phyloP scores from a whole-genome alignment of 2,113 vertebrate genomes.

The Protobothrops mucrosquamatus region DNA sequence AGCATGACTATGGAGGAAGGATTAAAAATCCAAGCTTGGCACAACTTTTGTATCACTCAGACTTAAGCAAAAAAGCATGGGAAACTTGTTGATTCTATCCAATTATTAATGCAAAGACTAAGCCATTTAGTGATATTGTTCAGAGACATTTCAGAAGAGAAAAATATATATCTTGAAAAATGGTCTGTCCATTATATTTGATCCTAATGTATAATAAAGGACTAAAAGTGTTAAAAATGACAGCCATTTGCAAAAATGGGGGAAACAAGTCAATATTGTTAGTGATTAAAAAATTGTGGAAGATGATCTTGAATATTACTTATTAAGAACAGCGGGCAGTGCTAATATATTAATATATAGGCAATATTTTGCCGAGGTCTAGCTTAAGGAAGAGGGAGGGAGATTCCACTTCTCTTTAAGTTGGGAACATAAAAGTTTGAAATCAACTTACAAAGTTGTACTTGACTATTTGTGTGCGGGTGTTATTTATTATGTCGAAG shows the following conservation, averaged over 20 bases:
- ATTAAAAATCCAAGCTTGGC: background rate
- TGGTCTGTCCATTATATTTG: background rate
- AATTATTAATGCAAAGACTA: background rate
- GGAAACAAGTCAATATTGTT: background rate
- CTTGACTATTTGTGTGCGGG: background rate
- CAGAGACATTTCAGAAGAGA: background rate
- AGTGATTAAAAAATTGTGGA: background rate
- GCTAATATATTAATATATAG: background rate
- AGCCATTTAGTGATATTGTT: background rate
- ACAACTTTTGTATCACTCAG: background rate
- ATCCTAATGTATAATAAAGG: accelerated
- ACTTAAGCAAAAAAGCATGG: background rate
- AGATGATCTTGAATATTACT: background rate
- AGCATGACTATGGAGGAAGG: background rate
- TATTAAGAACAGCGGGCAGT: background rate
- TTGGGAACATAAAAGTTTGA: background rate
- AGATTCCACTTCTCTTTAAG: background rate
- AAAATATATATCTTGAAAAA: background rate
- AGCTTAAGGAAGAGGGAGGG: background rate
- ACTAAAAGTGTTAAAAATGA: background rate
- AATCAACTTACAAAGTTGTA: background rate
- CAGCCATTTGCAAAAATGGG: background rate
- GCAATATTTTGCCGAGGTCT: background rate
- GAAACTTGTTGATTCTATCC: background rate
- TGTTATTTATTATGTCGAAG: background rate